Evolutionary conservation across 2,113 vertebrate species (phyloP), one percentile per base, ranked within the genome.

Genomic region (Trachemys scripta): DNA sequence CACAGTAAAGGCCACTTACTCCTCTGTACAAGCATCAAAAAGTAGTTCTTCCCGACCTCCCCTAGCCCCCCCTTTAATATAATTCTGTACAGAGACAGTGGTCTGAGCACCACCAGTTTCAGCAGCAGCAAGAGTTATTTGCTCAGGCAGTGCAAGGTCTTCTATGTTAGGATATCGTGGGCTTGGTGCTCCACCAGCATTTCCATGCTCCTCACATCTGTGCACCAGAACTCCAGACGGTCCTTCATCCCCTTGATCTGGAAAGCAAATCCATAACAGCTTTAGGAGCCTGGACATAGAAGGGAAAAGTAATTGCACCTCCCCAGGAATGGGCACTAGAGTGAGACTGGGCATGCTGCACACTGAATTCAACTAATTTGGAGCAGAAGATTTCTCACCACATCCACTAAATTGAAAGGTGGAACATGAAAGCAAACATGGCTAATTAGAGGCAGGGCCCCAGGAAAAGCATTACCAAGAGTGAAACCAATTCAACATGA

Each of bases 191-290:
- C 99, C 98, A 99, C 99, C 98, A 99, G 94, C 98, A 99, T 98
- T 85, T 99, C 99, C 99, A 99, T 99, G 98, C 99, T 99, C 98
- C 99, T 99, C 86, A 99, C 99, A 1, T 99, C 99, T 0, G 99
- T 98, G 82, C 99, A 99, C 99, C 99, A 99, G 94, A 98, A 98
- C 97, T 99, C 99, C 98, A 99, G 97, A 56, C 99, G 99, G 89
- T 99, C 99, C 96, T 99, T 99, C 99, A 99, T 99, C 0, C 99
- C 99, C 88, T 99, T 99, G 97, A 99, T 99, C 99, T 99, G 98
- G 57, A 92, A 95, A 87, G 38, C 89, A 94, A 91, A 89, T 13
- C 24, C 95, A 81, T 4, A 7, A 0, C 1, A 31, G 49, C 2
- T 1, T 84, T 5, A 90, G 17, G 1, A 8, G 14, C 4, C 8